phyloP scores from a whole-genome alignment of 2,888 invertebrate species.

The Tetropium fuscum region DNA sequence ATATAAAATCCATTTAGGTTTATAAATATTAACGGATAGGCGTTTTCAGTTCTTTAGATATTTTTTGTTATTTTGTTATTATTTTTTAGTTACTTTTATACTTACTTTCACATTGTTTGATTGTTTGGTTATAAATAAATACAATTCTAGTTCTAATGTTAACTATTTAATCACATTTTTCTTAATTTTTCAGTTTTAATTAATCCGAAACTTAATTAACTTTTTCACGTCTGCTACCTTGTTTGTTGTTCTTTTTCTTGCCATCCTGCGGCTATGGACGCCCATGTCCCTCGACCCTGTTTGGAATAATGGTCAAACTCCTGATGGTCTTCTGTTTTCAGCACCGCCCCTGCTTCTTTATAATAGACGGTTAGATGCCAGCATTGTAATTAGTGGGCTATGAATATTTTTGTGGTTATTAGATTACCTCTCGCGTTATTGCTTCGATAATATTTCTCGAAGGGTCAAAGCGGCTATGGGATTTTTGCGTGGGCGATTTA shows the following conservation, averaged over 20 bases:
- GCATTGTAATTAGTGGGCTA: constrained; percentile 61
- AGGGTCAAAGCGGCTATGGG: neutral
- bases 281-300: constrained; percentile 27
- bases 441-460: constrained; percentile 10
- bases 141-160: too few relatives aligned
- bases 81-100: too few relatives aligned
- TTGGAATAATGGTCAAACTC: constrained; percentile 36
- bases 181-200: too few relatives aligned
- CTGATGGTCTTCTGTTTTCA: constrained; percentile 39
- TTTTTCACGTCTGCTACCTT: neutral
- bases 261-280: neutral
- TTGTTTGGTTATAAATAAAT: too few relatives aligned
- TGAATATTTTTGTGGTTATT: constrained; percentile 61
- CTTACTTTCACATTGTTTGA: too few relatives aligned
- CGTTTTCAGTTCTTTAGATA: too few relatives aligned
- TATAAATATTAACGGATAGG: too few relatives aligned
- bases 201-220: too few relatives aligned
- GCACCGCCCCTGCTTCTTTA: constrained; percentile 64
- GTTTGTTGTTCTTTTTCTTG: neutral
- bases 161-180: too few relatives aligned
- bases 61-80: too few relatives aligned
- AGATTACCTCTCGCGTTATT: constrained; percentile 47
- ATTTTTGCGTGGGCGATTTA: constrained; percentile 1
- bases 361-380: constrained; percentile 63
- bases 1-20: too few relatives aligned